Percentiles rank a stretch among this genome's conserved stretches.
Evolutionary conservation across 2,113 vertebrate species (phyloP).

Genomic region (Struthio camelus): DNA sequence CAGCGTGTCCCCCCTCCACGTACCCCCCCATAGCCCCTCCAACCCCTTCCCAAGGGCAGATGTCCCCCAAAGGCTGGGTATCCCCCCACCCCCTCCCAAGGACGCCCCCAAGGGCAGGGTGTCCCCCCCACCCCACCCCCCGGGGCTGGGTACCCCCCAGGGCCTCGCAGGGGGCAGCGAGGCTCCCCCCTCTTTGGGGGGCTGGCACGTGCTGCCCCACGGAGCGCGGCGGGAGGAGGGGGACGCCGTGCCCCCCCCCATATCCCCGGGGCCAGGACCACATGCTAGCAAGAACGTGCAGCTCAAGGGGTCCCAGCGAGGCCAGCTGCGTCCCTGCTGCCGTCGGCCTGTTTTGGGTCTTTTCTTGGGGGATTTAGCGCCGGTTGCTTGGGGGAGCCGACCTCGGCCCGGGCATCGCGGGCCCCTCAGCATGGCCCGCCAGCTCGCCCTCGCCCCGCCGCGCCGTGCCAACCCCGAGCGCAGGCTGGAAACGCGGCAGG

Average conservation of each 20-base stretch:
- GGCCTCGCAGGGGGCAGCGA: neutral
- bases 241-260: neutral
- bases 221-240: neutral
- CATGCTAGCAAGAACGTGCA: neutral
- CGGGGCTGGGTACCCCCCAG: neutral
- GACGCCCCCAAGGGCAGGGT: accelerated
- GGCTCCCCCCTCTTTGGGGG: neutral
- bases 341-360: no score
- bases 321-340: no score
- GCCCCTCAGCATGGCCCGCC: neutral
- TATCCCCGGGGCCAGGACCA: neutral
- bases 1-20: no score
- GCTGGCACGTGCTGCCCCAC: accelerated
- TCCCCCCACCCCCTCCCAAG: accelerated
- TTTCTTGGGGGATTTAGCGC: no score
- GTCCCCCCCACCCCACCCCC: neutral
- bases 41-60: neutral
- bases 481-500: no score
- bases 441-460: neutral
- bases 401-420: no score
- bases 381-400: no score
- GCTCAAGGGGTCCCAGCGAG: no score
- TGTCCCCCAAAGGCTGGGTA: no score
- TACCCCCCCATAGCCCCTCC: no score
- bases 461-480: no score